A percentile compares a stretch with the other conserved stretches of the same genome.
Conservation (phyloP, 2,113 vertebrate genomes). For the Melospiza melodia region DNA sequence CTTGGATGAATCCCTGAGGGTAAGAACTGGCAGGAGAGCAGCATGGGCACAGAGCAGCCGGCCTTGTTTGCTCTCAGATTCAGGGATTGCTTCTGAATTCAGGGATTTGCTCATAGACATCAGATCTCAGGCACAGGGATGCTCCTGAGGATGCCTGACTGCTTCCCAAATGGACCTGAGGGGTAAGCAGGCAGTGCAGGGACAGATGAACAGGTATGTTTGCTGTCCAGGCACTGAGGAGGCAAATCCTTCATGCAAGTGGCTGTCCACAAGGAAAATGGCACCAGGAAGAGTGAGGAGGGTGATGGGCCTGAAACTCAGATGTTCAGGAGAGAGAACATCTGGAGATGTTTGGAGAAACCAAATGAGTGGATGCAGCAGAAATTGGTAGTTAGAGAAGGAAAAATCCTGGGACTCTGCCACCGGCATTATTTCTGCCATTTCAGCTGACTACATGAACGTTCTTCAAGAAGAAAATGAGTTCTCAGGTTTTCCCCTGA, state of each 20-base stretch:
- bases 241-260: neutral
- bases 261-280: neutral
- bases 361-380: neutral
- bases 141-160: neutral
- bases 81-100: neutral
- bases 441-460: neutral
- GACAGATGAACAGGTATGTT: neutral
- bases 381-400: neutral
- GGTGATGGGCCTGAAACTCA: neutral
- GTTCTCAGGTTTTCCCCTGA: neutral
- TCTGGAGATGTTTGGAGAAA: neutral
- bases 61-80: neutral
- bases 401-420: neutral
- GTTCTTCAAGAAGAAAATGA: neutral
- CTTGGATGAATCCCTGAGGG: neutral
- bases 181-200: rapidly evolving
- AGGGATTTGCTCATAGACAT: neutral
- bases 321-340: neutral
- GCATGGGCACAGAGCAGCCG: neutral
- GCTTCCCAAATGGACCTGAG: neutral
- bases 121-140: neutral
- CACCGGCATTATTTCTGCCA: neutral
- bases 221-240: neutral
- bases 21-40: neutral
- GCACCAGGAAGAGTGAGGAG: neutral